Evolutionary conservation across 1,140 invertebrate species (phyloP).

Genomic region (Scaptomyza hsui): DNA sequence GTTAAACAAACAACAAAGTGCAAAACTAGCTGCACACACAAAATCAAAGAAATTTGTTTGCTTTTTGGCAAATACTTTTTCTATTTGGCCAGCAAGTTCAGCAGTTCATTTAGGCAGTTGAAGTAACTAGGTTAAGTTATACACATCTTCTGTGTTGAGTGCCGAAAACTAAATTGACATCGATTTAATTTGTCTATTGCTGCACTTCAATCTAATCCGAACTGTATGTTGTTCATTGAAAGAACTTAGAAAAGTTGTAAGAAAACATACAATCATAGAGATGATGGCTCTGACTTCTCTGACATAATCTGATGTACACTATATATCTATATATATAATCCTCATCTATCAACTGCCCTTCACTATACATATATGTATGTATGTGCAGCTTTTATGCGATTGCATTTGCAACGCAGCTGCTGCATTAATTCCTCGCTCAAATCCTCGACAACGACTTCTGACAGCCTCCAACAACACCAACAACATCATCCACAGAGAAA

Average conservation of each 20-base stretch:
- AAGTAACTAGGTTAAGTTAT: slow-evolving; percentile 68
- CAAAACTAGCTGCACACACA: slow-evolving; percentile 49
- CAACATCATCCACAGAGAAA: slow-evolving; percentile 39
- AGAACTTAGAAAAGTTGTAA: too few species aligned
- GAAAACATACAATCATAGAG: too few species aligned
- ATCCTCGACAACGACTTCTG: slow-evolving; percentile 44
- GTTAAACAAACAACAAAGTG: slow-evolving; percentile 46
- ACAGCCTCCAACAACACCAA: slow-evolving; percentile 41
- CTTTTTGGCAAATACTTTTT: slow-evolving; percentile 8
- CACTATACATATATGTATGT: too few species aligned
- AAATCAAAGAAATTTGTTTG: slow-evolving; percentile 41
- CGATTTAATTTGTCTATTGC: slow-evolving; percentile 37
- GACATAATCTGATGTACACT: background rate
- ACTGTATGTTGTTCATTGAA: slow-evolving; percentile 17
- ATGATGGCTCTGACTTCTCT: background rate
- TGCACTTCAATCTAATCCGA: slow-evolving; percentile 23
- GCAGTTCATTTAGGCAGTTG: slow-evolving; percentile 45
- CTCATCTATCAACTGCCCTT: slow-evolving; percentile 12
- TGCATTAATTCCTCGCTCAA: slow-evolving; percentile 59
- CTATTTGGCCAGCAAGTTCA: slow-evolving; percentile 1
- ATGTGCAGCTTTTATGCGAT: background rate
- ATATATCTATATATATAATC: background rate
- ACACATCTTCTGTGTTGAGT: background rate
- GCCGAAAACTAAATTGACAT: slow-evolving; percentile 37
- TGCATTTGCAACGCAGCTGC: slow-evolving; percentile 51